Evolutionary conservation across 1,140 invertebrate species (phyloP).

Genomic region (Thereuonema tuberculata): DNA sequence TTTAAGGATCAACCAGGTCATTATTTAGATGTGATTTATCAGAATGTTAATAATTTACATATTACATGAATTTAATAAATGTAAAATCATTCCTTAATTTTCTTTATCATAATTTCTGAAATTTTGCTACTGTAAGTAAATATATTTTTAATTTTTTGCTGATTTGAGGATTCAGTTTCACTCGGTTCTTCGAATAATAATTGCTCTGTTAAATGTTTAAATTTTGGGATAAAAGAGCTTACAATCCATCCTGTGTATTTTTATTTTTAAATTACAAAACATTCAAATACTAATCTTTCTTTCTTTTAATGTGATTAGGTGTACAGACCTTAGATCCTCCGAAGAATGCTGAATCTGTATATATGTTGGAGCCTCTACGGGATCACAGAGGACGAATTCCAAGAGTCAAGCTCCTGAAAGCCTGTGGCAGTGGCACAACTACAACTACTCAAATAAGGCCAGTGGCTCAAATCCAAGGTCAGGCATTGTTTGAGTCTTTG

Average conservation of each 20-base stretch:
- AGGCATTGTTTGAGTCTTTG: not conserved
- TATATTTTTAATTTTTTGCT: not conserved
- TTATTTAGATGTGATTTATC: not conserved
- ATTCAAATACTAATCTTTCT: no score
- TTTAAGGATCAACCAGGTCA: conserved; percentile 1
- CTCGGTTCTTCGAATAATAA: not conserved
- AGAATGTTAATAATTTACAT: not conserved
- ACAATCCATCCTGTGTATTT: not conserved
- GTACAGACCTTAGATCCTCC: not conserved
- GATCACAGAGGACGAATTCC: not conserved
- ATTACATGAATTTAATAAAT: not conserved
- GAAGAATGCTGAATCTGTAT: no score
- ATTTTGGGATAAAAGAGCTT: not conserved
- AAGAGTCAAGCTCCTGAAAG: not conserved
- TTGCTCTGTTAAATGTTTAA: not conserved
- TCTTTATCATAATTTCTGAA: not conserved
- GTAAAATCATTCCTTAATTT: not conserved
- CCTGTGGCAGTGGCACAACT: not conserved
- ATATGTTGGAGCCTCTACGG: not conserved
- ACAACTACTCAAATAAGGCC: not conserved
- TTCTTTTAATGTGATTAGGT: not conserved
- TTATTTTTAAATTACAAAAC: no score
- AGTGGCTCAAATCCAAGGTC: not conserved
- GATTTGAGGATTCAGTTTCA: not conserved
- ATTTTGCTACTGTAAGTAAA: not conserved